Conservation (phyloP, 2,113 vertebrate species). For the Antennarius striatus region DNA sequence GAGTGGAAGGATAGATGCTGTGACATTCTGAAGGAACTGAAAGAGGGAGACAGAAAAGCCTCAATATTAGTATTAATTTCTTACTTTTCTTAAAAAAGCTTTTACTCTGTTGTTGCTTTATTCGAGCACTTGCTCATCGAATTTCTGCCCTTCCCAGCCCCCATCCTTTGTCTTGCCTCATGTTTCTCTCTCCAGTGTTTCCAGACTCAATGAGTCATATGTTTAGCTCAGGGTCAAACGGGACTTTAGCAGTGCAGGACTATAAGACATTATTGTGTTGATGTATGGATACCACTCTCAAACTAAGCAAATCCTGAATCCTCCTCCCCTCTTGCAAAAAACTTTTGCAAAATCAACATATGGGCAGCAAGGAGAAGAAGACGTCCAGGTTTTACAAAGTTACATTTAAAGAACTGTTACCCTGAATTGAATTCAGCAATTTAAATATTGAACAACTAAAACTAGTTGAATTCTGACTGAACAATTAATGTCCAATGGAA, state of each 20-base stretch:
- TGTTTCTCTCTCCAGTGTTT: conserved; percentile 34
- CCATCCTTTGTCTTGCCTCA: conserved; percentile 65
- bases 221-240: conserved; percentile 63
- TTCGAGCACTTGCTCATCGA: conserved; percentile 35
- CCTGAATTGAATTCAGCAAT: conserved; percentile 11
- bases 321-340: conserved; percentile 51
- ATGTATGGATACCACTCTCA: conserved; percentile 23
- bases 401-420: conserved; percentile 24
- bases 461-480: background rate
- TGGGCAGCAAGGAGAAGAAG: conserved; percentile 16
- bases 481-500: background rate
- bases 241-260: conserved; percentile 24
- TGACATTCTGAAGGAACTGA: conserved; percentile 44
- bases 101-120: background rate
- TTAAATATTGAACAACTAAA: conserved; percentile 23
- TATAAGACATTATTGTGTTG: conserved; percentile 14
- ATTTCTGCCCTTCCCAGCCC: conserved; percentile 52
- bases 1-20: conserved; percentile 51
- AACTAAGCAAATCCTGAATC: conserved; percentile 50
- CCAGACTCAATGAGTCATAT: conserved; percentile 40
- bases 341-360: conserved; percentile 56
- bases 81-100: conserved; percentile 28
- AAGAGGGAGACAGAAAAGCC: conserved; percentile 23
- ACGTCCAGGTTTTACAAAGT: conserved; percentile 22
- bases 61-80: conserved; percentile 25